These are phyloP conservation scores for Chrysotoxum bicinctum DNA, from an alignment of 2,888 invertebrate species.

Conservation along the genomic window DNA sequence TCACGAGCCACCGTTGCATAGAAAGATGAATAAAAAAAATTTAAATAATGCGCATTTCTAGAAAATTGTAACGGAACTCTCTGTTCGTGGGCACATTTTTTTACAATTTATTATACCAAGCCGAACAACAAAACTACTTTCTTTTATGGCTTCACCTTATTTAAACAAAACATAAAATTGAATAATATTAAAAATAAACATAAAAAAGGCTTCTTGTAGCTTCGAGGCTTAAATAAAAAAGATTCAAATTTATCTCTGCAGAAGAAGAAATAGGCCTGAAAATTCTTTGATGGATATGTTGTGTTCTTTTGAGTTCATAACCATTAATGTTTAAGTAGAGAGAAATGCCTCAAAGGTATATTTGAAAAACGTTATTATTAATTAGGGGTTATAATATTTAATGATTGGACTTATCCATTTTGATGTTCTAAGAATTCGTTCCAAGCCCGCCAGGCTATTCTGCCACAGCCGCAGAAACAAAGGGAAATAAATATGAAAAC, in stretches of 20 bases:
- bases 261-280: background rate
- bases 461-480: background rate
- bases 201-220: background rate
- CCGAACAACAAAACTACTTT: conserved; percentile 32
- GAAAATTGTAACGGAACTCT: conserved; percentile 43
- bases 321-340: conserved; percentile 7
- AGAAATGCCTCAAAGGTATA: conserved; percentile 24
- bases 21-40: conserved; percentile 25
- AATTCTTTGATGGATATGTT: conserved; percentile 53
- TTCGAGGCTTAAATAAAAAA: conserved; percentile 37
- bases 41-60: conserved; percentile 57
- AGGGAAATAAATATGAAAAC: background rate
- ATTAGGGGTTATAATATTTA: conserved; percentile 61
- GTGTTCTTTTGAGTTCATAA: conserved; percentile 6
- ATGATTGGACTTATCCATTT: conserved; percentile 64
- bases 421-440: conserved; percentile 4
- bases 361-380: conserved; percentile 50
- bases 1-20: background rate
- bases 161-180: conserved; percentile 11
- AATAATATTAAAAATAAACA: conserved; percentile 26
- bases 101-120: conserved; percentile 40
- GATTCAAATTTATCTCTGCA: background rate
- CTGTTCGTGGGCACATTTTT: conserved; percentile 33
- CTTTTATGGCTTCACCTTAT: background rate
- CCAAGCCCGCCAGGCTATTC: background rate